Conservation (phyloP, 2,797 vertebrate species). For the Thaleichthys pacificus region DNA sequence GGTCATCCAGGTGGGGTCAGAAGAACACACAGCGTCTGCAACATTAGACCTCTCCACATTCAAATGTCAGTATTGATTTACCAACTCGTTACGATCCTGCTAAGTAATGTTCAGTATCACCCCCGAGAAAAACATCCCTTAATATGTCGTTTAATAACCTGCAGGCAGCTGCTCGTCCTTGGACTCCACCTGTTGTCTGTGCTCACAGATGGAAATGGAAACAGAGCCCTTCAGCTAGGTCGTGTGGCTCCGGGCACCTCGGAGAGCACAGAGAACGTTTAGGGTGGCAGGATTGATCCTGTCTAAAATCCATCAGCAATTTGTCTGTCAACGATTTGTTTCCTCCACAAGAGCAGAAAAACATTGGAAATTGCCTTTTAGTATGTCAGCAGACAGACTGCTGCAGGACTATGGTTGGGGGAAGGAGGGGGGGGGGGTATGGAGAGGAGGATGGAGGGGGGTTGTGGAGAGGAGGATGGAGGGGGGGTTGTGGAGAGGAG, state of each 20-base stretch:
- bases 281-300: neutral
- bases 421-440: slow-evolving; percentile 19
- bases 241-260: too few species aligned
- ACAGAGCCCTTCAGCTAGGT: too few species aligned
- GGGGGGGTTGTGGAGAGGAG: too few species aligned
- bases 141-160: too few species aligned
- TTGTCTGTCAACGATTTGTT: slow-evolving; percentile 65
- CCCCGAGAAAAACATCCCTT: too few species aligned
- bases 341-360: slow-evolving; percentile 45
- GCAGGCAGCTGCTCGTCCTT: too few species aligned
- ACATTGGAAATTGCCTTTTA: slow-evolving; percentile 74
- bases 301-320: slow-evolving; percentile 38
- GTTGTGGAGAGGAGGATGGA: neutral
- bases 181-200: too few species aligned
- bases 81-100: too few species aligned
- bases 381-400: slow-evolving; percentile 45
- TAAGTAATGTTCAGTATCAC: too few species aligned
- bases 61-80: too few species aligned
- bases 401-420: slow-evolving; percentile 15
- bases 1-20: neutral
- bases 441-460: neutral
- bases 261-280: too few species aligned
- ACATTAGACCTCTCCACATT: neutral
- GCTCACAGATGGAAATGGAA: too few species aligned
- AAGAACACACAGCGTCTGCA: neutral